Conservation (phyloP, 2,888 invertebrate genomes). For the Tridacna gigas region DNA sequence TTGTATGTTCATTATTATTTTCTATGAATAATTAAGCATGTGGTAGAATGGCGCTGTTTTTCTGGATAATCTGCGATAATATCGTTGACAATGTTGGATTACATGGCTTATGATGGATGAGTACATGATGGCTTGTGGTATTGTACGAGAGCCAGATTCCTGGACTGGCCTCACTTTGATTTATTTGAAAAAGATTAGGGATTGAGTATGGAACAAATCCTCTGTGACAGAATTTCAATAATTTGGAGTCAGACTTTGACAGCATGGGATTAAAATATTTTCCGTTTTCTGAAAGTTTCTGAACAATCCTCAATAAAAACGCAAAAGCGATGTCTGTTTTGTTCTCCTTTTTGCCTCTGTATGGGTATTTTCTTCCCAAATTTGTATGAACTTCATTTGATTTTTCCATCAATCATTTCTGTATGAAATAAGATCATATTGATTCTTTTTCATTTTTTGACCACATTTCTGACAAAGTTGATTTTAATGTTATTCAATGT, state of each 20-base stretch:
- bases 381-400: not conserved
- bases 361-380: not conserved
- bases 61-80: constrained; percentile 15
- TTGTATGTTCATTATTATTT: constrained; percentile 14
- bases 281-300: constrained; percentile 4
- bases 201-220: constrained; percentile 23
- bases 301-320: not conserved
- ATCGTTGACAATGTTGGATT: constrained; percentile 19
- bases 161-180: constrained; percentile 1
- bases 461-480: not conserved
- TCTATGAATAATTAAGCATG: constrained; percentile 18
- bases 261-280: constrained; percentile 39
- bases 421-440: not conserved
- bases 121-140: constrained; percentile 20
- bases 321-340: not conserved
- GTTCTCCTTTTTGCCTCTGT: not conserved
- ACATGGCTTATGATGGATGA: constrained; percentile 18
- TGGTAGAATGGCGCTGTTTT: not conserved
- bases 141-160: not conserved
- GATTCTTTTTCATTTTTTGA: not conserved
- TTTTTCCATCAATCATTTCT: not conserved
- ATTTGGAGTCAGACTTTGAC: constrained; percentile 37
- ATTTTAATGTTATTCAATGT: constrained; percentile 1
- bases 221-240: constrained; percentile 41
- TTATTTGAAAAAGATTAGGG: constrained; percentile 34